phyloP scores from a whole-genome alignment of 2,113 vertebrate genomes.

The Rhodinocichla rosea region DNA sequence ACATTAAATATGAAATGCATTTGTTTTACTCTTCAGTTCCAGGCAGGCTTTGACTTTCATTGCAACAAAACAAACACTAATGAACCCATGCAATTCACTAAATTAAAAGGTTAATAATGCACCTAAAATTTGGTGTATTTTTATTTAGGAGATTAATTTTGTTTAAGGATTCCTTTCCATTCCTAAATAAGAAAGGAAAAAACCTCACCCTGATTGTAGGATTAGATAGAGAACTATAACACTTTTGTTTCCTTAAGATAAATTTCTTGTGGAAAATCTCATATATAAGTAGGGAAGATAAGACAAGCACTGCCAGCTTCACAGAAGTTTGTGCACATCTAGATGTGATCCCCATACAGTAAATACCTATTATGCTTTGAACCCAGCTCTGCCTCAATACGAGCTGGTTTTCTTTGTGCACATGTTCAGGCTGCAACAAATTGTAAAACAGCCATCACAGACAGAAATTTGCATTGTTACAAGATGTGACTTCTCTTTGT shows the following conservation, averaged over 20 bases:
- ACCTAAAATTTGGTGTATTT: not conserved
- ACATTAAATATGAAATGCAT: not conserved
- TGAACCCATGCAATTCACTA: not conserved
- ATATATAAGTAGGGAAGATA: not conserved
- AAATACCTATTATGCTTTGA: not conserved
- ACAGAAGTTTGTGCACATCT: not conserved
- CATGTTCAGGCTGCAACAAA: not conserved
- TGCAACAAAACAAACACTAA: not conserved
- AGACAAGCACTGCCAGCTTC: not conserved
- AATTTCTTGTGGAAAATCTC: not conserved
- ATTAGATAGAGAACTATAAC: not conserved
- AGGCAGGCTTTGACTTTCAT: not conserved
- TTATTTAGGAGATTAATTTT: not conserved
- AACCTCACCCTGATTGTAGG: accelerated
- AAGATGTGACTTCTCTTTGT: not conserved
- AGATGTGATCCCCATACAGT: not conserved
- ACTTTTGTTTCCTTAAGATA: not conserved
- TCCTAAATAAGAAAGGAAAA: not conserved
- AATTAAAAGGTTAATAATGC: not conserved
- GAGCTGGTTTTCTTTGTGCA: not conserved
- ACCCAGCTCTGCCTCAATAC: not conserved
- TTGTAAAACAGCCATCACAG: not conserved
- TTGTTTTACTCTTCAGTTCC: not conserved
- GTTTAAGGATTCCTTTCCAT: not conserved
- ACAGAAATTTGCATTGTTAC: not conserved